phyloP scores from a whole-genome alignment of 2,113 vertebrate species.

The Puntigrus tetrazona region DNA sequence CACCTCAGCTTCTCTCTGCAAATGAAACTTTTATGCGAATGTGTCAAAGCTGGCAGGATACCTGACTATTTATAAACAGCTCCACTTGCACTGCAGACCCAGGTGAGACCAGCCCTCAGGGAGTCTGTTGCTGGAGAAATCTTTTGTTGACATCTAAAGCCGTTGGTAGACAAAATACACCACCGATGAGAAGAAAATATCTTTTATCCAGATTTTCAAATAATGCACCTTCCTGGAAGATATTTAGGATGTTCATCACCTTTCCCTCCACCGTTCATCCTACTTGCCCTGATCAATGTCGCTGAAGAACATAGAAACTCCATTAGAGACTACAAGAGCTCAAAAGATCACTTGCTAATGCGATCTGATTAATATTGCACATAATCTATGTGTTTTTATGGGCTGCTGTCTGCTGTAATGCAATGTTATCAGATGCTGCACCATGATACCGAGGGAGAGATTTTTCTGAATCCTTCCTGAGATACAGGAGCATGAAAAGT shows the following conservation, averaged over 20 bases:
- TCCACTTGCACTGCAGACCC: neutral
- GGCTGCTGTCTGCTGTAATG: slow-evolving; percentile 16
- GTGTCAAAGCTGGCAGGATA: slow-evolving; percentile 38
- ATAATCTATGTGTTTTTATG: slow-evolving; percentile 38
- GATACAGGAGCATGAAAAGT: slow-evolving; percentile 3
- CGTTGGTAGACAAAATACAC: neutral
- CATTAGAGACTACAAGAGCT: slow-evolving; percentile 32
- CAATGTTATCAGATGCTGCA: slow-evolving; percentile 4
- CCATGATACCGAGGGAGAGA: slow-evolving; percentile 30
- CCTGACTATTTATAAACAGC: slow-evolving; percentile 29
- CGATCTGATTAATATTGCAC: slow-evolving; percentile 49
- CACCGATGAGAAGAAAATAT: neutral
- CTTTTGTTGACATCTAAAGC: neutral
- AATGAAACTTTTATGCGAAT: slow-evolving; percentile 43
- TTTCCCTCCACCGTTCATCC: neutral
- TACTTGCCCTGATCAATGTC: slow-evolving; percentile 20
- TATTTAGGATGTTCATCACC: neutral
- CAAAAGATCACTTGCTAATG: slow-evolving; percentile 41
- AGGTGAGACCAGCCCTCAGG: neutral
- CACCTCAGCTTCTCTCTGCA: slow-evolving; percentile 27
- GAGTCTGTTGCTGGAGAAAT: neutral
- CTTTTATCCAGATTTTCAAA: neutral
- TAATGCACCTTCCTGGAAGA: neutral
- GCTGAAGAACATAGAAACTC: slow-evolving; percentile 37
- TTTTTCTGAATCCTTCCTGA: neutral